A percentile compares a stretch with the other conserved stretches of the same genome.
These are phyloP conservation scores for Iselma pallidipennis DNA, from an alignment of 2,888 invertebrate species.

Conservation along the genomic window DNA sequence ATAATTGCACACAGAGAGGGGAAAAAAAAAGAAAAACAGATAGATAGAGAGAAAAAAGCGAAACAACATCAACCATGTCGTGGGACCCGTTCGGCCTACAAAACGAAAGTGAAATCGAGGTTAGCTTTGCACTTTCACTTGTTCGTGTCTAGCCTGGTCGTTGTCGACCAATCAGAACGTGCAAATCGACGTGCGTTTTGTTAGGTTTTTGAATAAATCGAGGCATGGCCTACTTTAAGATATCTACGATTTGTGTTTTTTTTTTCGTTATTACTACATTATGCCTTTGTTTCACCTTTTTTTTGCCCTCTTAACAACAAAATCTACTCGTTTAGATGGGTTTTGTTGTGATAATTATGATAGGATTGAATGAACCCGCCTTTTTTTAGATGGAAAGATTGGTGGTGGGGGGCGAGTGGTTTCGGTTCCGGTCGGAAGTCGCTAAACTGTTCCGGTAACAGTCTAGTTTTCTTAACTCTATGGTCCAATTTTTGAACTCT, in stretches of 20 bases:
- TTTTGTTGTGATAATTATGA: too few relatives aligned
- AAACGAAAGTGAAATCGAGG: constrained; percentile 60
- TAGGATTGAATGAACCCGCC: too few relatives aligned
- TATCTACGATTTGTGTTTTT: constrained; percentile 46
- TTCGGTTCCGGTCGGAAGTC: too few relatives aligned
- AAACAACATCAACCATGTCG: constrained; percentile 45
- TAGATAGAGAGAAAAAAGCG: not conserved
- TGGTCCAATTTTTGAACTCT: too few relatives aligned
- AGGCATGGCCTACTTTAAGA: constrained; percentile 52
- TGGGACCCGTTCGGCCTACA: constrained; percentile 59
- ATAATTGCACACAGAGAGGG: constrained; percentile 14
- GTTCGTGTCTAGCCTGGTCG: constrained; percentile 55
- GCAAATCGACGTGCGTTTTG: constrained; percentile 48
- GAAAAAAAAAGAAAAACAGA: not conserved
- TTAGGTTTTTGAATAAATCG: constrained; percentile 51
- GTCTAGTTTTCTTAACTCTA: too few relatives aligned
- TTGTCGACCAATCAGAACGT: constrained; percentile 50
- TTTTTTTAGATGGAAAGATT: too few relatives aligned
- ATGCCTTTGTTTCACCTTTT: not conserved
- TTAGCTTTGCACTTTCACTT: constrained; percentile 58
- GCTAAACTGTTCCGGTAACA: too few relatives aligned
- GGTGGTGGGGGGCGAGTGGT: too few relatives aligned
- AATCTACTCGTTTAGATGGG: too few relatives aligned
- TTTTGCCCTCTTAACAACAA: not conserved
- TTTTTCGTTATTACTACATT: constrained; percentile 37